Percentiles rank a stretch among this genome's conserved stretches.
phyloP scores from a whole-genome alignment of 2,797 vertebrate species.

The Microctenopoma stevenorrisi region DNA sequence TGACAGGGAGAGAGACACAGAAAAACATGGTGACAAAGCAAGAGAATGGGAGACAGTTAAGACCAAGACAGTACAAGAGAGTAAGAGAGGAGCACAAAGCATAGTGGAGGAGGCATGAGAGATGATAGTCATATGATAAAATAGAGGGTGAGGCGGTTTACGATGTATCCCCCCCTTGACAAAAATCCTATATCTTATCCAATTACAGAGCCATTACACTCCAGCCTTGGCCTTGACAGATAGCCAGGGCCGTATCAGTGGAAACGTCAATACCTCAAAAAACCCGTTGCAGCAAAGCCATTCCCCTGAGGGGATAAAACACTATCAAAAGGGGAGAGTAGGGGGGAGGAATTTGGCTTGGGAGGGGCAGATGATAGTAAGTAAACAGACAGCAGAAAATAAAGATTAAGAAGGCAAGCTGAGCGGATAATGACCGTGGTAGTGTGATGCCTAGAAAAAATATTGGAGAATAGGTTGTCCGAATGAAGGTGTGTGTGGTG shows the following conservation, averaged over 20 bases:
- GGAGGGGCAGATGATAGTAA: slow-evolving; percentile 36
- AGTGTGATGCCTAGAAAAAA: slow-evolving; percentile 32
- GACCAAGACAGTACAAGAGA: slow-evolving; percentile 16
- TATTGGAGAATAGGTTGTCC: slow-evolving; percentile 29
- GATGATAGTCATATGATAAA: slow-evolving; percentile 69
- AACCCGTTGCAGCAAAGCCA: slow-evolving; percentile 64
- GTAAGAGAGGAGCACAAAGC: slow-evolving; percentile 17
- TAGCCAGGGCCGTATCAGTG: slow-evolving; percentile 76
- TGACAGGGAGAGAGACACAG: slow-evolving; percentile 29
- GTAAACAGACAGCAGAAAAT: slow-evolving; percentile 60
- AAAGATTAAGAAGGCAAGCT: slow-evolving; percentile 61
- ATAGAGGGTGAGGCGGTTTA: slow-evolving; percentile 53
- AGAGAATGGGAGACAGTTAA: slow-evolving; percentile 13
- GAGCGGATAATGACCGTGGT: slow-evolving; percentile 41
- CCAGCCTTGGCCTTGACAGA: slow-evolving; percentile 69
- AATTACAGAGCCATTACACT: slow-evolving; percentile 82
- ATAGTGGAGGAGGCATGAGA: slow-evolving; percentile 25
- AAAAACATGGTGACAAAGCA: slow-evolving; percentile 12
- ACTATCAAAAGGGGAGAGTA: slow-evolving; percentile 49
- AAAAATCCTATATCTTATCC: slow-evolving; percentile 80
- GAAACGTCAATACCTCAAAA: slow-evolving; percentile 81
- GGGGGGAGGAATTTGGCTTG: slow-evolving; percentile 18
- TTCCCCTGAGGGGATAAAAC: slow-evolving; percentile 59
- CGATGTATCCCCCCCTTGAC: slow-evolving; percentile 47
- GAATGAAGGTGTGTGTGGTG: slow-evolving; percentile 23